Evolutionary conservation across 2,888 invertebrate species (phyloP).

Genomic region (Dichetophora obliterata): DNA sequence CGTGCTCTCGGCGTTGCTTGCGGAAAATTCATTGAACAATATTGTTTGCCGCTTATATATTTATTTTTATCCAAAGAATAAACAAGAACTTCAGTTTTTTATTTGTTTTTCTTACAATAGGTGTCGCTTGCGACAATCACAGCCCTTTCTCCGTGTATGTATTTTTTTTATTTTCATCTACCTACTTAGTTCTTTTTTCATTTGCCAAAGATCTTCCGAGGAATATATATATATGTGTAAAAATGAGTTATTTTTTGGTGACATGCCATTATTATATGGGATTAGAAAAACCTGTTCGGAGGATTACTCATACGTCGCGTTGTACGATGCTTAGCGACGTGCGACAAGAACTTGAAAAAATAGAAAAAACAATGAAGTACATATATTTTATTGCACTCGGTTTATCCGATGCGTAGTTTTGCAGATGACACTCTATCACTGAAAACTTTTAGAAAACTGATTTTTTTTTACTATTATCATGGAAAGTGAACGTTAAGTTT

Average conservation of each 20-base stretch:
- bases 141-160: neutral
- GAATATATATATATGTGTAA: no score
- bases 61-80: neutral
- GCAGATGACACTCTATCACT: no score
- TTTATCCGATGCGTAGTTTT: no score
- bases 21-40: conserved; percentile 18
- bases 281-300: conserved; percentile 3
- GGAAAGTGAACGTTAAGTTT: no score
- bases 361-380: neutral
- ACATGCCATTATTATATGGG: conserved; percentile 2
- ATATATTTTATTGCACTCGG: no score
- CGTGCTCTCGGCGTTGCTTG: neutral
- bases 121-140: neutral
- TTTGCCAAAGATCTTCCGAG: neutral
- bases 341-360: neutral
- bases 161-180: neutral
- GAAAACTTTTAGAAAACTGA: no score
- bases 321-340: neutral
- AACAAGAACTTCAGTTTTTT: neutral
- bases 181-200: neutral
- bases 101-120: conserved; percentile 13
- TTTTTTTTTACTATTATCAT: no score
- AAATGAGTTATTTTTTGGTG: neutral
- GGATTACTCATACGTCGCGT: conserved; percentile 22
- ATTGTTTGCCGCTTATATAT: neutral